Base-by-base conservation (phyloP, 2,797 vertebrate species). In the Siniperca undulata region DNA sequence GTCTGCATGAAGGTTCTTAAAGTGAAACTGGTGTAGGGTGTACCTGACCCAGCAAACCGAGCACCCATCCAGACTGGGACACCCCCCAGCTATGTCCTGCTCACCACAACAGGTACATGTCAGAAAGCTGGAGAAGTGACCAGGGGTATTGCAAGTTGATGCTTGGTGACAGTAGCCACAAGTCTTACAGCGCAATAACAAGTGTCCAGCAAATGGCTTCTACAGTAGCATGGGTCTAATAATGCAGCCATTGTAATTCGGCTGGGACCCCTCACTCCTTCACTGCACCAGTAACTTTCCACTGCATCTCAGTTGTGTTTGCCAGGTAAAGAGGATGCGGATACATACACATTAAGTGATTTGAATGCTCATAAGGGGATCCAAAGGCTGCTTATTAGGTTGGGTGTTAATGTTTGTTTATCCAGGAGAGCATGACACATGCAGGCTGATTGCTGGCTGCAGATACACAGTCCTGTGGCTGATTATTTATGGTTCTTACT, bases 241-340 rank as follows among this genome's bases (percentile, higher is more conserved):
- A 87, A 90, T 90, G 73, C 82, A 80, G 73, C 74, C 68, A 82
- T 90, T 92, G 87, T 90, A 17, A 78, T 83, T 82, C 9, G 27
- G 17, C 73, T 55, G 66, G 81, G 79, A 72, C 71, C 79, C 52
- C 74, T 53, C 64, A 67, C 80, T 86, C 65, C 79, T 80, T 87
- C 82, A 70, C 87, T 89, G 88, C 88, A 89, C 84, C 85, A 91
- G 92, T 84, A 87, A 90, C 92, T 91, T 92, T 90, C 85, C 86
- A 88, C 81, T 90, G 88, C 81, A 77, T 70, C 81, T 79, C 68
- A 10, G 12, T 48, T 74, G 76, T 68, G 64, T 78, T 78, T 79
- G 64, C 40, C 65, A 65, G 56, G 9, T 71, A 85, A 73, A 50
- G 36, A n/a, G 30, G 70, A 78, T 83, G 70, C 44, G 7, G 79